A percentile compares a stretch with the other conserved stretches of the same genome.
Conservation (phyloP, 2,113 vertebrate species). For the Manacus vitellinus region DNA sequence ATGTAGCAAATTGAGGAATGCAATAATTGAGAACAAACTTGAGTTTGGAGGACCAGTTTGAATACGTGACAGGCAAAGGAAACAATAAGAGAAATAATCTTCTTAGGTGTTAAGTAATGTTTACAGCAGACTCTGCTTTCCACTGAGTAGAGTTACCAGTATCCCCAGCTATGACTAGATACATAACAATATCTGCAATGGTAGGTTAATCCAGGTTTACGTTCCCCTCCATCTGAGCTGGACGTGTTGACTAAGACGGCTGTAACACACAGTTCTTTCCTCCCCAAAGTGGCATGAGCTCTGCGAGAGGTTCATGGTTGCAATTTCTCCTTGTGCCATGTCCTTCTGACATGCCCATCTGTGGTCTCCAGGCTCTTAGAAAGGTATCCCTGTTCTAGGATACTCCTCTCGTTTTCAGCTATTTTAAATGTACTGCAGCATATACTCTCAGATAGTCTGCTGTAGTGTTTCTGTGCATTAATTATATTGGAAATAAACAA, state of each 20-base stretch:
- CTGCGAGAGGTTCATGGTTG: neutral
- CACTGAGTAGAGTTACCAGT: neutral
- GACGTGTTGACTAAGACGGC: neutral
- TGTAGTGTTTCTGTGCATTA: neutral
- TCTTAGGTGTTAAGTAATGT: neutral
- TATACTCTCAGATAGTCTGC: neutral
- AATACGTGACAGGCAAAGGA: fast-evolving
- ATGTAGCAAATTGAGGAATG: neutral
- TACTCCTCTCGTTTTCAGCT: neutral
- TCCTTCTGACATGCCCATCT: neutral
- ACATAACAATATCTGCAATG: neutral
- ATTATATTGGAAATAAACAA: neutral
- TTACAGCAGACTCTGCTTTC: neutral
- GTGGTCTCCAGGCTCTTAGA: neutral
- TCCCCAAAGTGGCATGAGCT: neutral
- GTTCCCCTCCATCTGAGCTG: neutral
- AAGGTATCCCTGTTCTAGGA: neutral
- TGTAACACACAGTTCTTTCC: neutral
- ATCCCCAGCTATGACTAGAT: neutral
- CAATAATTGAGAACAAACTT: neutral
- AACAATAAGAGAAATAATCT: neutral
- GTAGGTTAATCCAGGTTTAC: neutral
- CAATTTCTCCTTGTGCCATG: neutral
- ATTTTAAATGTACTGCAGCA: neutral
- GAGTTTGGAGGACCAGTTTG: neutral